These are phyloP conservation scores for Lacerta viridis DNA, from an alignment of 2,797 vertebrate genomes.

Conservation along the genomic window DNA sequence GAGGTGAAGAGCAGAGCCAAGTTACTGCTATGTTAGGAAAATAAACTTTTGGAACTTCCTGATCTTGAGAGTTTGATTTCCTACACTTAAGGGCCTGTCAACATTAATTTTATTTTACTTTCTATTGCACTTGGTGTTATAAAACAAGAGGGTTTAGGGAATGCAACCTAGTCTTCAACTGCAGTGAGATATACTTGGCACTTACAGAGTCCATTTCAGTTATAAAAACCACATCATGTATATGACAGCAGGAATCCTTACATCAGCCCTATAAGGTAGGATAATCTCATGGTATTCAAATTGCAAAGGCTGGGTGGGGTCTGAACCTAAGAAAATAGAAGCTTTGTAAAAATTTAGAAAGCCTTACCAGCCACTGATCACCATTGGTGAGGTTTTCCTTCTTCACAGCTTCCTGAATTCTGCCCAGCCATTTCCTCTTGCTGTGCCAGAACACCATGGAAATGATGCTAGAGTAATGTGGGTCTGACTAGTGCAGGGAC, in stretches of 20 bases:
- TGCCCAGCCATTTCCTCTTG: no score
- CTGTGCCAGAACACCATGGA: no score
- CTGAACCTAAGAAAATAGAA: not conserved
- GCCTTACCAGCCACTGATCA: no score
- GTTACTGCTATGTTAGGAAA: not conserved
- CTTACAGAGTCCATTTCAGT: not conserved
- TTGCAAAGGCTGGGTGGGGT: not conserved
- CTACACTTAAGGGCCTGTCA: constrained; percentile 32
- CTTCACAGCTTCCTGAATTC: no score
- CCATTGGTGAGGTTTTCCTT: no score
- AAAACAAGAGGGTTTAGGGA: not conserved
- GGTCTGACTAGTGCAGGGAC: no score
- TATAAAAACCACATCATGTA: not conserved
- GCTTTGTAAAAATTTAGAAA: no score
- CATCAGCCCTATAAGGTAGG: not conserved
- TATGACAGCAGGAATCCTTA: not conserved
- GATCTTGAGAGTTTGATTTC: constrained; percentile 20
- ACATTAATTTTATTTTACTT: constrained; percentile 31
- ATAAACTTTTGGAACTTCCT: constrained; percentile 29
- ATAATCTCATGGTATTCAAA: not conserved
- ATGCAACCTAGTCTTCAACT: not conserved
- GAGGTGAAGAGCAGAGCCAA: not conserved
- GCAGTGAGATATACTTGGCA: not conserved
- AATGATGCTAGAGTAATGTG: no score
- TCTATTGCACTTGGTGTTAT: not conserved